A percentile compares a stretch with the other conserved stretches of the same genome.
These are phyloP conservation scores for Drosophila tristis DNA, from an alignment of 1,140 invertebrate species.

Conservation along the genomic window DNA sequence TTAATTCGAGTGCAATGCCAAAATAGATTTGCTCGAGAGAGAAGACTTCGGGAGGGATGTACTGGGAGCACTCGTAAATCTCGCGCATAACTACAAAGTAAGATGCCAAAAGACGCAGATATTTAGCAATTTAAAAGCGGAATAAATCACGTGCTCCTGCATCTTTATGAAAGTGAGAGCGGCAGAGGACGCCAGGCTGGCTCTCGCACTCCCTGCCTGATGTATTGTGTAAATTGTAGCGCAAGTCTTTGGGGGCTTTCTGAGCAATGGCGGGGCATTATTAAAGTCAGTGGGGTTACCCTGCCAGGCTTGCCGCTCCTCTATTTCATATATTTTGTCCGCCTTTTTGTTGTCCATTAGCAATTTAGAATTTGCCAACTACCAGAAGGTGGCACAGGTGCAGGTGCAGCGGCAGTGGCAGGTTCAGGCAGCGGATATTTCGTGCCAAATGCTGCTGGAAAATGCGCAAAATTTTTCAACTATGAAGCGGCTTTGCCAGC, in stretches of 20 bases:
- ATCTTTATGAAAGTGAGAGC: conserved; percentile 21
- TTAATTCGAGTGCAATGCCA: conserved; percentile 61
- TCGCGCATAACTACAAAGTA: conserved; percentile 55
- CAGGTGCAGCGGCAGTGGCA: conserved; percentile 25
- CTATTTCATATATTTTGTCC: neutral
- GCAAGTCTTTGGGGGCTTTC: conserved; percentile 40
- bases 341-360: conserved; percentile 54
- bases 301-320: neutral
- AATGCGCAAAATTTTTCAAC: conserved; percentile 63
- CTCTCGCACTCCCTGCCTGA: conserved; percentile 16
- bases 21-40: conserved; percentile 54
- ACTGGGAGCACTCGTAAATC: conserved; percentile 45
- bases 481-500: conserved; percentile 36
- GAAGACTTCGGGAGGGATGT: neutral
- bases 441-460: conserved; percentile 30
- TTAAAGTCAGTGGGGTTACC: conserved; percentile 43
- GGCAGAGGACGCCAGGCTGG: conserved; percentile 5
- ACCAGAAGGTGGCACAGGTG: conserved; percentile 38
- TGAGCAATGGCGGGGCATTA: conserved; percentile 69
- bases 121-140: conserved; percentile 73
- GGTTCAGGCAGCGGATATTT: conserved; percentile 38
- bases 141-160: conserved; percentile 58
- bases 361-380: conserved; percentile 59
- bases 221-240: conserved; percentile 71
- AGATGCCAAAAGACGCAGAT: conserved; percentile 51